Base-by-base conservation (phyloP, 2,888 invertebrate genomes). In the Tetramorium bicarinatum region DNA sequence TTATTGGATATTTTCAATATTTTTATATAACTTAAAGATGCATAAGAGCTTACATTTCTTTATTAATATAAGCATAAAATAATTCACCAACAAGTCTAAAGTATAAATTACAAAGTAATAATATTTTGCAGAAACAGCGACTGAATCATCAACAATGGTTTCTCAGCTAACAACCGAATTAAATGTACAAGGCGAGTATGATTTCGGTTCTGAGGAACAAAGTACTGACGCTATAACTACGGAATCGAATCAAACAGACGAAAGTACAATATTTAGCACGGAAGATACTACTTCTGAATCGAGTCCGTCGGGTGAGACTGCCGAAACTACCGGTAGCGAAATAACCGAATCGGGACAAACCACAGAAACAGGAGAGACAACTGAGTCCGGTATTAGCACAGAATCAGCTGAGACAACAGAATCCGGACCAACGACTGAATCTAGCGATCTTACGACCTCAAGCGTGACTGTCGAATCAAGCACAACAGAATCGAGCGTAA, bases 311-410 rank as follows among this genome's bases (percentile, higher is more conserved):
- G 75, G 59, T 29, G 92, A 91, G 44, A 93, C 94, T 6, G 77
- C 94, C 7, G 77, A 83, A 67, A 82, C 87, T 67, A 82, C 77
- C 2, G 71, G 75, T 41, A 82, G 87, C 18, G 90, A 67, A n/a
- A 90, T 91, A 59, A 90, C 89, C 21, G 88, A 87, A 64, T 87
- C 80, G 8, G 87, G 75, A 49, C 86, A 66, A 49, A 90, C 93
- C 6, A 91, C 90, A 18, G 90, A 86, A 15, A 85, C 88, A 7
- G 87, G 71, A 2, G 38, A 34, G 54, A 87, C 90, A 15, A 89
- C 89, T 41, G 80, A 87, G 61, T 80, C 62, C 13, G 84, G 66
- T 2, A 38, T 11, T 29, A 89, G 75, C 25, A 86, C 91, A 2
- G 89, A 86, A 64, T 87, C 88, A 44, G 84, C 85, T 18, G 72